Base-by-base conservation (phyloP, 2,113 vertebrate species). In the Nannospalax galili region DNA sequence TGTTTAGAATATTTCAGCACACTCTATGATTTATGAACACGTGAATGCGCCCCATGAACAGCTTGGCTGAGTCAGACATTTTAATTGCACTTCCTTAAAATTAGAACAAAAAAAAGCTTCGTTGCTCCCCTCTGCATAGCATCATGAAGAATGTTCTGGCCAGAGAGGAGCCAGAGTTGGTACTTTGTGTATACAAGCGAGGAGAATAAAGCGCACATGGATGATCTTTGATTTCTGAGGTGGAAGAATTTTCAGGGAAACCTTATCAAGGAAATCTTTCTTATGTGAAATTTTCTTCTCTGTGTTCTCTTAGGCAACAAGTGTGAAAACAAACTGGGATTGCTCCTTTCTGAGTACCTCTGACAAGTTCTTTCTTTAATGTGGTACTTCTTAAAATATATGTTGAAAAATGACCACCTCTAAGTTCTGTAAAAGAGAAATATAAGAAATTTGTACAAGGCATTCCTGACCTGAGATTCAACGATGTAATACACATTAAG, bases 31-130 rank as follows among this genome's bases (percentile, higher is more conserved):
- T 97, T 96, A 97, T 96, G 85, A 91, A 81, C 20, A 52, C 7
- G n/a, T 85, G 91, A 95, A 81, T 78, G 67, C 58, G 90, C 79
- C 72, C 86, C 56, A 74, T 48, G 91, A 90, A 92, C 58, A 96
- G 88, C 89, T 84, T n/a, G 81, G 56, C 28, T 97, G 96, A 97
- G 91, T 96, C 96, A 97, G 93, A 92, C 32, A n/a, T 64, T 92
- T 95, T 96, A 95, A 94, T 91, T 96, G 89, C 56, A 65, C 78
- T 95, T 85, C 78, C 96, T 97, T 96, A 97, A 97, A 97, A 96
- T 97, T 95, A 97, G 95, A 95, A 90, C 81, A 26, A 42, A 86
- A 90, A 84, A 90, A 84, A 73, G 42, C 67, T 84, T 93, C 60
- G 28, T 79, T 69, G 17, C 72, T 65, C 78, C 67, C 69, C 87